Conservation (phyloP, 2,888 invertebrate genomes). For the Acleris sparsana region DNA sequence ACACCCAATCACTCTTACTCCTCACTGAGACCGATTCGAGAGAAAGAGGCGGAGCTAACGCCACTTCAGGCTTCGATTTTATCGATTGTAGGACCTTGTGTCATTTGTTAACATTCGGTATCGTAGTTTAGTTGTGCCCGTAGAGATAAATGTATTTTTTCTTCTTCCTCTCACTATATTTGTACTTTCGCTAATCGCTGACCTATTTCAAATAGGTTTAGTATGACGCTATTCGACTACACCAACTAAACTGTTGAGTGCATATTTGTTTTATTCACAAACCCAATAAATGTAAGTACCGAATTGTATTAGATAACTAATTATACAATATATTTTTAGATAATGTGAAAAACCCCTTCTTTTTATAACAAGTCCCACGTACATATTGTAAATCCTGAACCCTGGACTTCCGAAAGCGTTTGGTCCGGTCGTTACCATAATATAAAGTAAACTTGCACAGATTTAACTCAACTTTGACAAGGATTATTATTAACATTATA, state of each 20-base stretch:
- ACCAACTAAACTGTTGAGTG: slow-evolving; percentile 1
- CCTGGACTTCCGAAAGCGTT: not conserved
- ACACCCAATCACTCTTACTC: too few relatives aligned
- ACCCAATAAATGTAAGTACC: slow-evolving; percentile 20
- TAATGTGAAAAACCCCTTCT: slow-evolving; percentile 8
- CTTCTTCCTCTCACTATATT: slow-evolving; percentile 10
- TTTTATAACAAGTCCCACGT: not conserved
- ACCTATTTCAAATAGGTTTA: slow-evolving; percentile 15
- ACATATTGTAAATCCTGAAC: not conserved
- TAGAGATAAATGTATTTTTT: slow-evolving; percentile 8
- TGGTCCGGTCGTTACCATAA: too few relatives aligned
- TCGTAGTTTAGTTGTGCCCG: slow-evolving; percentile 17
- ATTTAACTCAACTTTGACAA: too few relatives aligned
- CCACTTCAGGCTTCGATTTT: not conserved
- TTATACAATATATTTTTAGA: slow-evolving; percentile 35
- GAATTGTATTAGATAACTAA: slow-evolving; percentile 26
- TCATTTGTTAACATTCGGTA: slow-evolving; percentile 25
- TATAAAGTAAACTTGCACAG: too few relatives aligned
- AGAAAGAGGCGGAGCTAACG: too few relatives aligned
- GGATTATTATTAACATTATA: too few relatives aligned
- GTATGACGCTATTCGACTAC: slow-evolving; percentile 8
- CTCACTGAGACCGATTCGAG: too few relatives aligned
- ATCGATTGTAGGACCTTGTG: slow-evolving; percentile 1
- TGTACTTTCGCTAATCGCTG: too few relatives aligned
- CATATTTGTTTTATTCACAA: slow-evolving; percentile 15